phyloP scores from a whole-genome alignment of 2,797 vertebrate species.

The Sebastes oblongus region DNA sequence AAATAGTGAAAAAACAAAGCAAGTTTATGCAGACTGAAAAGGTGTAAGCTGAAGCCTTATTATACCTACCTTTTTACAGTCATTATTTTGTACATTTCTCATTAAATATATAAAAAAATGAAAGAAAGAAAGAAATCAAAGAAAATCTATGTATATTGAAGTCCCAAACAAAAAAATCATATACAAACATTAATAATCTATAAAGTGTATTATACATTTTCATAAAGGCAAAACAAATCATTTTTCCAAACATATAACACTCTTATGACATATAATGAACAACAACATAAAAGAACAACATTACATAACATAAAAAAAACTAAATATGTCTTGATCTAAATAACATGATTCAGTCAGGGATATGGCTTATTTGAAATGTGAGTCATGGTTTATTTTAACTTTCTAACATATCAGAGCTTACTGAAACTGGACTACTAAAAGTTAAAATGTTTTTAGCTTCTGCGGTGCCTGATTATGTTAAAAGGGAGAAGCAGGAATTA shows the following conservation, averaged over 20 bases:
- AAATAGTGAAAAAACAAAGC: too few species aligned
- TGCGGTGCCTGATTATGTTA: rapidly evolving
- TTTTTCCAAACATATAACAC: background rate
- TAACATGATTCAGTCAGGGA: background rate
- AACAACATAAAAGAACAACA: background rate
- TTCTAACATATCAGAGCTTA: background rate
- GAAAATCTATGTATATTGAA: too few species aligned
- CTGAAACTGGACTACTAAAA: background rate
- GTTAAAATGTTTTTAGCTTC: background rate
- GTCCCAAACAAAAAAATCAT: too few species aligned
- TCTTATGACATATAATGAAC: background rate
- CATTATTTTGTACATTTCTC: too few species aligned
- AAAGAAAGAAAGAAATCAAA: too few species aligned
- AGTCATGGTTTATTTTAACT: background rate
- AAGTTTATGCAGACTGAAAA: too few species aligned
- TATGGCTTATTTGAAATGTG: background rate
- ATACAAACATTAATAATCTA: too few species aligned
- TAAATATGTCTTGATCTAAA: background rate
- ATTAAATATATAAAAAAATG: too few species aligned
- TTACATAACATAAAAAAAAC: background rate
- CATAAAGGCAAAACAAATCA: background rate
- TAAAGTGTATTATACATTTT: too few species aligned
- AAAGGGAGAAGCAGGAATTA: background rate
- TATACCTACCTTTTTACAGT: too few species aligned
- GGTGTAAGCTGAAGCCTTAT: too few species aligned